A percentile compares a stretch with the other conserved stretches of the same genome.
phyloP scores from a whole-genome alignment of 2,797 vertebrate genomes.

The Coregonus sp. region DNA sequence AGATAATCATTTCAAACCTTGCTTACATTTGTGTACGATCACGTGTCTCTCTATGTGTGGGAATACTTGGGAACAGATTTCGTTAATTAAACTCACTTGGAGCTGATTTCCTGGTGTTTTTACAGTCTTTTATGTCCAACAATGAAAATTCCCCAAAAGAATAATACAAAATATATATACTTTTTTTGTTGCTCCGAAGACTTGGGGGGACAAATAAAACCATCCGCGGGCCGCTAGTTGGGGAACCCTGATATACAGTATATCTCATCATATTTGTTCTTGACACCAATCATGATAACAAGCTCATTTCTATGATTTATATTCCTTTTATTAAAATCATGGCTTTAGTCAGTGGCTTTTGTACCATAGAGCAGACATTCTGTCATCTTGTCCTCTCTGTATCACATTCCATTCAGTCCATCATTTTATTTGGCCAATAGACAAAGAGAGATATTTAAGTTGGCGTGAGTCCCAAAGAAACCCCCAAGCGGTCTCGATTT shows the following conservation, averaged over 20 bases:
- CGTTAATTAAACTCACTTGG: too few relatives aligned
- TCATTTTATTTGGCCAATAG: background rate
- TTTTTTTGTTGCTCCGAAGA: too few relatives aligned
- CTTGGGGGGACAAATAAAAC: too few relatives aligned
- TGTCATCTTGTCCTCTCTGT: background rate
- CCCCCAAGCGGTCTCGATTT: background rate
- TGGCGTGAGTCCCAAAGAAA: too few relatives aligned
- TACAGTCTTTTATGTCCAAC: too few relatives aligned
- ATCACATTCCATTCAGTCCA: conserved; percentile 7
- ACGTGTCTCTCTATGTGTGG: too few relatives aligned
- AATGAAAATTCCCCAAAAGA: too few relatives aligned
- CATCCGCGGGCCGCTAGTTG: background rate
- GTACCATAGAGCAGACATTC: background rate
- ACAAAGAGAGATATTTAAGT: background rate
- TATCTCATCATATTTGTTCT: background rate
- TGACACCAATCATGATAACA: background rate
- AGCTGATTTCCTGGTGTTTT: too few relatives aligned
- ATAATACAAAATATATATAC: background rate
- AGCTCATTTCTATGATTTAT: background rate
- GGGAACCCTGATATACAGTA: background rate
- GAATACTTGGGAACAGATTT: too few relatives aligned
- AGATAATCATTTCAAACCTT: too few relatives aligned
- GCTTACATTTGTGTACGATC: too few relatives aligned
- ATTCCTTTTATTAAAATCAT: background rate
- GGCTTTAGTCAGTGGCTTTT: background rate